Percentiles rank a stretch among this genome's conserved stretches.
phyloP scores from a whole-genome alignment of 1,140 invertebrate species.

The Plectrocnemia conspersa region DNA sequence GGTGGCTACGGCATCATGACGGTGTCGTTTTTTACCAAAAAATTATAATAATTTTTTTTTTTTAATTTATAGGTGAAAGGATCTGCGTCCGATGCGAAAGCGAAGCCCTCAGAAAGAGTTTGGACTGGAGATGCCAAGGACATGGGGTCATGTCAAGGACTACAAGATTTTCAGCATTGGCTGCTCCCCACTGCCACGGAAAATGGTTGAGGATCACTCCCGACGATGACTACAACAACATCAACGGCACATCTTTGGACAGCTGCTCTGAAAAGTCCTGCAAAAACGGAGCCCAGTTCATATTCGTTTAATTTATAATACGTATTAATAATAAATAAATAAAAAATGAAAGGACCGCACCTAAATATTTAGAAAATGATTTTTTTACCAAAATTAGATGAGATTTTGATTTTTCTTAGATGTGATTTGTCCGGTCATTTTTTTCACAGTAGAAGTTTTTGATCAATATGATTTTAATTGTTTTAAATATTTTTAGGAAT shows the following conservation, averaged over 20 bases:
- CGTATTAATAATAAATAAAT: neutral
- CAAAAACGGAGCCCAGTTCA: conserved; percentile 19
- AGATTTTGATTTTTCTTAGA: neutral
- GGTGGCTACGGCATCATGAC: no score
- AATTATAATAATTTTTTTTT: no score
- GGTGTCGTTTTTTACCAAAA: conserved; percentile 18
- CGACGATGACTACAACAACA: conserved; percentile 53
- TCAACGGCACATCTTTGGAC: neutral
- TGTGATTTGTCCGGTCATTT: neutral
- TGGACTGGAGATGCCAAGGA: conserved; percentile 74
- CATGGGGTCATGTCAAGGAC: conserved; percentile 66
- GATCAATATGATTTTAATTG: neutral
- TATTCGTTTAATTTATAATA: conserved; percentile 21
- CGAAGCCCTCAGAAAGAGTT: conserved; percentile 63
- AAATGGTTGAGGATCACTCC: conserved; percentile 71
- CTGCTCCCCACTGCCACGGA: conserved; percentile 74
- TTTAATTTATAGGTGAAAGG: conserved; percentile 60
- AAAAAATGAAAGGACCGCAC: neutral
- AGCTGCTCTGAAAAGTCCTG: conserved; percentile 9
- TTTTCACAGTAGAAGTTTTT: neutral
- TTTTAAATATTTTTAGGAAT: neutral
- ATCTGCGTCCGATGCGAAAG: conserved; percentile 73
- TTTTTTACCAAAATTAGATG: neutral
- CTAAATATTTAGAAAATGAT: neutral
- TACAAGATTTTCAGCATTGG: conserved; percentile 72